Evolutionary conservation across 2,113 vertebrate species (phyloP), one percentile per base, ranked within the genome.

Genomic region (Neoarius graeffei): DNA sequence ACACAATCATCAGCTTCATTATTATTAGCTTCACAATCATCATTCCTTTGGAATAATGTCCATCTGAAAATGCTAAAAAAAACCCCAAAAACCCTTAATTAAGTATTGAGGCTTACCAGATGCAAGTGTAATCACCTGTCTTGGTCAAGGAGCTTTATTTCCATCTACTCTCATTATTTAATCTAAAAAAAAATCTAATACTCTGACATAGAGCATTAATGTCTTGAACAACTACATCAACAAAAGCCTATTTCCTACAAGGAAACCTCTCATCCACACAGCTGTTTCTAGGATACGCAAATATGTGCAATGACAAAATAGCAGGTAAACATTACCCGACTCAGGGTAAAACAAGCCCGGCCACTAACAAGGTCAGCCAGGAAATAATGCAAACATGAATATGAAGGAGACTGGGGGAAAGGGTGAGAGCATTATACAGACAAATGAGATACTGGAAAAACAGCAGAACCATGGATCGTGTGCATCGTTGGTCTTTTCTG

Each of bases 301-400:
- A 96, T 95, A 95, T 96, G 96, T 96, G 91, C 96, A 96, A 96
- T 94, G 96, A 96, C 95, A 95, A 96, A 96, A 96, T 93, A 96
- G 94, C 95, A 94, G 94, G 96, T 96, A 97, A 96, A 97, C 96
- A 97, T 96, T 96, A 95, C 96, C 95, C 96, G 95, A 96, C 95
- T 96, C 95, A 69, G 94, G 88, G 81, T 91, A 97, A 96, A 95
- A 95, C 94, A 94, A 95, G 95, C 96, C 95, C 93, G 96, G 94
- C 95, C 94, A 95, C 95, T 96, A 96, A 95, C 96, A 97, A 97
- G 96, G 96, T 96, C 96, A 96, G 96, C 95, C 95, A 96, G 96
- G 96, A 96, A 96, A 96, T 92, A 96, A 96, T 96, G 79, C 95
- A 96, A 96, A 96, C 96, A 97, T 97, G 97, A 97, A 97, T 96